A percentile compares a stretch with the other conserved stretches of the same genome.
These are phyloP conservation scores for Malaclemys terrapin DNA, from an alignment of 2,113 vertebrate genomes.

Conservation along the genomic window DNA sequence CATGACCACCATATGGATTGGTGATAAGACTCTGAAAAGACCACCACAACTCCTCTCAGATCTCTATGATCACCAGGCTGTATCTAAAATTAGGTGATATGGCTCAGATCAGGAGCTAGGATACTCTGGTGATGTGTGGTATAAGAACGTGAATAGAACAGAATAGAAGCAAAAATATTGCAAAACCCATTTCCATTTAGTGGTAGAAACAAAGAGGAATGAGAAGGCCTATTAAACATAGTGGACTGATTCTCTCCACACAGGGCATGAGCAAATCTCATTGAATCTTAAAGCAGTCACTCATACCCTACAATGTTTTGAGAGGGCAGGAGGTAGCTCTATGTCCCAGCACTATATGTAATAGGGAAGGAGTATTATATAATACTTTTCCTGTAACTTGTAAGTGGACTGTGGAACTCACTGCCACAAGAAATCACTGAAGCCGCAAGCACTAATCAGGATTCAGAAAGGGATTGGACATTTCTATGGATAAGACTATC, in stretches of 20 bases:
- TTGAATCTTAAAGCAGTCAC: conserved; percentile 47
- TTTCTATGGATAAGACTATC: conserved; percentile 63
- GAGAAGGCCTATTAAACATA: conserved; percentile 53
- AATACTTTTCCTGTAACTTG: conserved; percentile 51
- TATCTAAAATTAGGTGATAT: conserved; percentile 13
- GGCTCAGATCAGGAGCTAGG: conserved; percentile 19
- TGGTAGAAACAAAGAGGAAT: conserved; percentile 32
- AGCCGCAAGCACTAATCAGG: conserved; percentile 23
- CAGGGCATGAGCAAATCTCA: conserved; percentile 39
- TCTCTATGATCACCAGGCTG: neutral
- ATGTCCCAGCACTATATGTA: conserved; percentile 27
- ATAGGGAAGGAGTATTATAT: conserved; percentile 46
- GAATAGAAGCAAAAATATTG: conserved; percentile 62
- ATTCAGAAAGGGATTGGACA: conserved; percentile 9
- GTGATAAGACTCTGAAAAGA: neutral
- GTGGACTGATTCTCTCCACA: conserved; percentile 51
- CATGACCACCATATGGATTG: neutral
- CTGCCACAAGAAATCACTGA: conserved; percentile 64
- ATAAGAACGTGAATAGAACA: conserved; percentile 40
- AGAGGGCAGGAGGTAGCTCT: conserved; percentile 16
- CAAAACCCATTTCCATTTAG: conserved; percentile 52
- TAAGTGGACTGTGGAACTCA: conserved; percentile 28
- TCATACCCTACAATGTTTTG: conserved; percentile 18
- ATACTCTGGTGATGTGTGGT: conserved; percentile 34
- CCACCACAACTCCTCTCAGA: neutral